A percentile compares a stretch with the other conserved stretches of the same genome.
phyloP scores from a whole-genome alignment of 2,888 invertebrate species.

The Zonitis immaculata region DNA sequence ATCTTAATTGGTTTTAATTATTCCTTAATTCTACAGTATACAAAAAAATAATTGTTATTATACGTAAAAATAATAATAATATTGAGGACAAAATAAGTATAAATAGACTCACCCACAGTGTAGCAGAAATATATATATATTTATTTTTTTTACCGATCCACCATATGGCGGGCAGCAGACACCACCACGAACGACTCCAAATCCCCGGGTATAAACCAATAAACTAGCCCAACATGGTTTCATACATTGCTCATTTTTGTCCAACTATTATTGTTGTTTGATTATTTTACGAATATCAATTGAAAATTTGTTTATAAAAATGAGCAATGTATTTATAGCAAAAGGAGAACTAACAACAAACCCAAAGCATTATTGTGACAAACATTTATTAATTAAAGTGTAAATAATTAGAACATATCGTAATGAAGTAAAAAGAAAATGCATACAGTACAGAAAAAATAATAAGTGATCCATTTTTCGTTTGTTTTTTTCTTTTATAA shows the following conservation, averaged over 20 bases:
- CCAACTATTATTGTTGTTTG: background rate
- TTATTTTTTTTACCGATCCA: too few species aligned
- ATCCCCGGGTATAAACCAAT: constrained; percentile 45
- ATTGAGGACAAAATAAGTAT: constrained; percentile 38
- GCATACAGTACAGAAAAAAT: constrained; percentile 40
- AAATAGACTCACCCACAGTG: constrained; percentile 50
- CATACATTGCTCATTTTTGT: constrained; percentile 36
- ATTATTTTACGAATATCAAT: too few species aligned
- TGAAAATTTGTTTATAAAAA: too few species aligned
- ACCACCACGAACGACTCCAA: constrained; percentile 48
- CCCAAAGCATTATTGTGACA: constrained; percentile 52
- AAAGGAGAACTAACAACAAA: constrained; percentile 49
- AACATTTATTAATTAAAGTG: constrained; percentile 50
- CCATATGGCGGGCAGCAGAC: constrained; percentile 46
- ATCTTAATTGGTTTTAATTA: background rate
- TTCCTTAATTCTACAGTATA: constrained; percentile 26
- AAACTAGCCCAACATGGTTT: constrained; percentile 44
- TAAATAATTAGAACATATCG: constrained; percentile 48
- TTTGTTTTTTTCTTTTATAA: too few species aligned
- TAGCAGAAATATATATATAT: constrained; percentile 47
- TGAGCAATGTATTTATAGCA: constrained; percentile 36
- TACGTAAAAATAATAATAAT: constrained; percentile 5
- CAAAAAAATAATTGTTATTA: constrained; percentile 25
- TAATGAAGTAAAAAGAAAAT: constrained; percentile 36
- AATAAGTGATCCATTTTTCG: constrained; percentile 33